These are phyloP conservation scores for Dinomys branickii DNA, from an alignment of 2,113 vertebrate genomes.

Conservation along the genomic window DNA sequence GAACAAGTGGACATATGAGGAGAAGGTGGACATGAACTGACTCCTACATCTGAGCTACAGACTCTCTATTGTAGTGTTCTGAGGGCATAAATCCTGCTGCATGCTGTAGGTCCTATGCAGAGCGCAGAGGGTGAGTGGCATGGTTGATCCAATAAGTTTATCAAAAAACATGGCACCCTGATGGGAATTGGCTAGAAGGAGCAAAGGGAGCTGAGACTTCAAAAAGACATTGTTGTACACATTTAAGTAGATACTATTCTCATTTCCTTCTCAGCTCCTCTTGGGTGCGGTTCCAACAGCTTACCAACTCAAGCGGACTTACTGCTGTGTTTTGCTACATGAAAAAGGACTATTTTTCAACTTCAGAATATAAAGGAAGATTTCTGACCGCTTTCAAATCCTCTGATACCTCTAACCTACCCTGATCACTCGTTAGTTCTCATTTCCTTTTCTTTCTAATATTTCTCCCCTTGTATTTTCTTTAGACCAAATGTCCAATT, in stretches of 20 bases:
- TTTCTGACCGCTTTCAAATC: neutral
- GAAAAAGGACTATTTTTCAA: neutral
- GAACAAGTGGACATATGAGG: too few species aligned
- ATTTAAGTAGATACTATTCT: too few species aligned
- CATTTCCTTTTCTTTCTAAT: neutral
- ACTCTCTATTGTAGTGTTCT: too few species aligned
- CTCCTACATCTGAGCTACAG: fast-evolving
- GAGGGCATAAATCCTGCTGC: too few species aligned
- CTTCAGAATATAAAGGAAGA: neutral
- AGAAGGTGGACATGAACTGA: neutral
- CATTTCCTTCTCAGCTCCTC: neutral
- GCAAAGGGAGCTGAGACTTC: neutral
- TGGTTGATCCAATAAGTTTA: fast-evolving
- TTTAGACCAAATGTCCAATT: conserved; percentile 8
- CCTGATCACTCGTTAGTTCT: neutral
- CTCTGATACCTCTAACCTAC: neutral
- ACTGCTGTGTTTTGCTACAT: neutral
- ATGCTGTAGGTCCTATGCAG: neutral
- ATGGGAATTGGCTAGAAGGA: neutral
- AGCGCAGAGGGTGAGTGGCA: fast-evolving
- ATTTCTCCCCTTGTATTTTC: conserved; percentile 1
- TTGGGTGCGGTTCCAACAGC: fast-evolving
- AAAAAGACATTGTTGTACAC: fast-evolving
- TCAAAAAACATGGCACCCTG: neutral
- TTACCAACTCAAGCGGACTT: neutral